Evolutionary conservation across 2,888 invertebrate species (phyloP), one percentile per base, ranked within the genome.

Genomic region (Ligdia adustata): DNA sequence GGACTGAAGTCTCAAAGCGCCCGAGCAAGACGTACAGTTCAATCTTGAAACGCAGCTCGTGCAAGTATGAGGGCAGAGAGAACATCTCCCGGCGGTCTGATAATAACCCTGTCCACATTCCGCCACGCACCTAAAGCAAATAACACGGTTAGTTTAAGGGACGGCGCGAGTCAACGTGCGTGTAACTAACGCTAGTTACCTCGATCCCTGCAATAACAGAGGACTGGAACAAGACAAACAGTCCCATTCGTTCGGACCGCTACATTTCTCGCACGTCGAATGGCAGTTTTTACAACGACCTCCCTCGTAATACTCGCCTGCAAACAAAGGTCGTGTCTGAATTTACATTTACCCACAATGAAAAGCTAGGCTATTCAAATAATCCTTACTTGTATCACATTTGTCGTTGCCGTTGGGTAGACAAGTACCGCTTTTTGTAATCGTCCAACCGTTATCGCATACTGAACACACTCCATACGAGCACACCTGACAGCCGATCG

Each of bases 251-350:
- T 94, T 93, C 13, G 95, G 92, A 11, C 96, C 97, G 67, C 94
- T 94, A 86, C 97, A 97, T 60, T 94, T 94, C 71, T 95, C 95
- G 75, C 97, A 97, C 35, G 95, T 95, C 29, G 94, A 93, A 80
- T 97, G 96, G 75, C 97, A 97, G 42, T 93, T 92, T 76, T 94
- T 94, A 84, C 97, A 97, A 46, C 93, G 92, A 46, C 93, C 93
- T 57, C 92, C 93, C 66, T 95, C 95, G 65, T 92, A 93, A 82
- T 95, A 96, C 82, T 96, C 95, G 64, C 91, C 95, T 94, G 83
- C 16, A 5, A 87, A 70, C 14, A 47, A 31, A 37, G 6, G 29
- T 18, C 18, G n/a, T 7, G 26, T 47, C 26, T 41, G 31, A 16
- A 31, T 66, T 66, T 58, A 62, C 58, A 35, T 29, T 38, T 31